phyloP scores from a whole-genome alignment of 2,113 vertebrate species.

The Phodopus roborovskii region DNA sequence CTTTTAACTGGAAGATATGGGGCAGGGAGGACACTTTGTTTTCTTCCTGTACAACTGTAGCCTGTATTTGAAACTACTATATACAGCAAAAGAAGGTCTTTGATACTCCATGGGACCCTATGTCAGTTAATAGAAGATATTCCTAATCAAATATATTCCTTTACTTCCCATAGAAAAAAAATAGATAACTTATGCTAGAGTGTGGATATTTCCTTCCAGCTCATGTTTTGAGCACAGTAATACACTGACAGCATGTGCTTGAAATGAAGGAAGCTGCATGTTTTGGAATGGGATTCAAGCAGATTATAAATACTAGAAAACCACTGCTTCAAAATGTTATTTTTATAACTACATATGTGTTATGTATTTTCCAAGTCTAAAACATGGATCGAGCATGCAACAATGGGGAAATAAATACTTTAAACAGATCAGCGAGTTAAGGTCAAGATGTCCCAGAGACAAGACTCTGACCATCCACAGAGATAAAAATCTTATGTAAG shows the following conservation, averaged over 20 bases:
- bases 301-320: conserved; percentile 5
- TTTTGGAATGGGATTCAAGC: neutral
- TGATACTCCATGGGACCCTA: neutral
- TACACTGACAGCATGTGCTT: neutral
- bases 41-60: neutral
- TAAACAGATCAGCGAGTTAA: neutral
- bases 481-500: conserved; percentile 13
- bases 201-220: neutral
- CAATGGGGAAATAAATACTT: neutral
- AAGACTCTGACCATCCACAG: neutral
- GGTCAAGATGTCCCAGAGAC: neutral
- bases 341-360: neutral
- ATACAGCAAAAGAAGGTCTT: neutral
- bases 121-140: neutral
- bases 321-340: neutral
- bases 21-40: neutral
- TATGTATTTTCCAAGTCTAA: neutral
- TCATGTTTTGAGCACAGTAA: conserved; percentile 39
- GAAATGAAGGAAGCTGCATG: neutral
- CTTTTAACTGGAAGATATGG: neutral
- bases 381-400: neutral
- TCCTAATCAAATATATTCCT: neutral
- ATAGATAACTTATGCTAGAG: neutral
- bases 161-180: neutral
- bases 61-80: neutral